Evolutionary conservation across 2,797 vertebrate species (phyloP).

Genomic region (Gymnopithys bicolor): DNA sequence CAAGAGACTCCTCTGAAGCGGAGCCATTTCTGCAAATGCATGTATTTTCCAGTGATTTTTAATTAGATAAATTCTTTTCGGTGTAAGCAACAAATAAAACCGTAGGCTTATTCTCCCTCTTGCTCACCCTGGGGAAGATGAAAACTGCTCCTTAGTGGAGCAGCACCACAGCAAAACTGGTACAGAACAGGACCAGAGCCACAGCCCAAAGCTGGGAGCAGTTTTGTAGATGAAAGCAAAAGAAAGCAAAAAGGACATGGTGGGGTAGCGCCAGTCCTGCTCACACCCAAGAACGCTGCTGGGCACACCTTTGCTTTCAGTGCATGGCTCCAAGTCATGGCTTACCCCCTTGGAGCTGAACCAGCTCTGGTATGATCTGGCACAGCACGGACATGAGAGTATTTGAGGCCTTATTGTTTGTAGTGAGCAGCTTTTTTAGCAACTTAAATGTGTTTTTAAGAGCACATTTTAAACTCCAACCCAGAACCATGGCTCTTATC

Average conservation of each 20-base stretch:
- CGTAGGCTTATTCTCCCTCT: neutral
- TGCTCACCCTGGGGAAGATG: neutral
- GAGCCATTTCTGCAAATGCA: conserved; percentile 34
- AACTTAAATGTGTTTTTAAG: neutral
- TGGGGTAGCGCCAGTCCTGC: rapidly evolving
- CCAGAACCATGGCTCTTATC: neutral
- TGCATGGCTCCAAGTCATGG: neutral
- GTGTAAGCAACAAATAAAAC: conserved; percentile 35
- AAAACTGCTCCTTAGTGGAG: neutral
- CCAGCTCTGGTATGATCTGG: neutral
- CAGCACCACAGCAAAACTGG: neutral
- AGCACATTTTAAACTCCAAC: neutral
- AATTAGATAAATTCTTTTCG: conserved; percentile 20
- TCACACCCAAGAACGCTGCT: neutral
- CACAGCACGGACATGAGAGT: rapidly evolving
- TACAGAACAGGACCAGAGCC: neutral
- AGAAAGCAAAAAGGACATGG: neutral
- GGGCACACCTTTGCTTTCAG: neutral
- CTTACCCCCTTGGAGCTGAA: neutral
- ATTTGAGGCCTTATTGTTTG: neutral
- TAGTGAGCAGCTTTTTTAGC: neutral
- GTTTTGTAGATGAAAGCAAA: neutral
- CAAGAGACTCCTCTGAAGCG: conserved; percentile 40
- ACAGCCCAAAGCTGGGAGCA: neutral
- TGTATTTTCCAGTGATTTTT: conserved; percentile 57